phyloP scores from a whole-genome alignment of 2,113 vertebrate genomes.

The Bos javanicus region DNA sequence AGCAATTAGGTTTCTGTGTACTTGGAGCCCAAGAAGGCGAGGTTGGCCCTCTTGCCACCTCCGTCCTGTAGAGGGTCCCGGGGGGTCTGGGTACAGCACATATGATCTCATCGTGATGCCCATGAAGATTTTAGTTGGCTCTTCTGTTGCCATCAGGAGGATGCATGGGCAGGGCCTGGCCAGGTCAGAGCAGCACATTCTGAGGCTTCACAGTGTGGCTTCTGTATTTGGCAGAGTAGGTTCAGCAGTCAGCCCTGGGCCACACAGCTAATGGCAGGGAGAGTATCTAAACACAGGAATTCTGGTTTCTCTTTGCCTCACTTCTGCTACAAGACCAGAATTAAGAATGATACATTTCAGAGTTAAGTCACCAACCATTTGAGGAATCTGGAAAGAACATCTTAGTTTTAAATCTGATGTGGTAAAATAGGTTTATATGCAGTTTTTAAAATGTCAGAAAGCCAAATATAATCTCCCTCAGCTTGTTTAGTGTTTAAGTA shows the following conservation, averaged over 20 bases:
- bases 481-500: neutral
- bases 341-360: neutral
- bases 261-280: neutral
- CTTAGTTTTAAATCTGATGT: neutral
- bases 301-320: too few relatives aligned
- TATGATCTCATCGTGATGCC: too few relatives aligned
- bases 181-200: neutral
- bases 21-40: neutral
- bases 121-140: neutral
- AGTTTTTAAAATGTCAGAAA: neutral
- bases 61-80: accelerated
- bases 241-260: neutral
- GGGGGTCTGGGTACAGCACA: accelerated
- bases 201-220: neutral
- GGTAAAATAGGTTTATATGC: neutral
- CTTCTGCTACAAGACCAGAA: neutral
- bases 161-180: too few relatives aligned
- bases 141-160: too few relatives aligned
- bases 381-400: neutral
- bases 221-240: neutral
- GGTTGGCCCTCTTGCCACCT: too few relatives aligned
- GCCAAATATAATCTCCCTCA: neutral
- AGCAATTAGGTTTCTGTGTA: accelerated
- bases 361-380: neutral
- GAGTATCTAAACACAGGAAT: neutral